Percentiles rank a stretch among this genome's conserved stretches.
Conservation (phyloP, 2,113 vertebrate genomes). For the Phaethon lepturus region DNA sequence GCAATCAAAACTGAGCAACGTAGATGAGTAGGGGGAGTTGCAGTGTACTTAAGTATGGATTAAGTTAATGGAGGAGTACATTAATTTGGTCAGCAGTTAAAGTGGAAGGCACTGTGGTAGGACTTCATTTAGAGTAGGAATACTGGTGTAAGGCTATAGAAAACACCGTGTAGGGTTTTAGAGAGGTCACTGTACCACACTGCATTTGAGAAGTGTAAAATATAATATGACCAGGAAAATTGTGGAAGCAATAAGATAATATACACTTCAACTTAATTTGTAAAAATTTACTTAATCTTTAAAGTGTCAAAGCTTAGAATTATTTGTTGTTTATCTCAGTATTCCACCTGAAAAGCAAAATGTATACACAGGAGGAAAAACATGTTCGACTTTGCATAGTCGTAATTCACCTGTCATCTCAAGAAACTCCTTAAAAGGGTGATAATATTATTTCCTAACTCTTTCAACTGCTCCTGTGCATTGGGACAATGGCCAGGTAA, state of each 20-base stretch:
- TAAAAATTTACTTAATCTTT: conserved; percentile 23
- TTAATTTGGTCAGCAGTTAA: background rate
- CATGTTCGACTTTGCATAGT: background rate
- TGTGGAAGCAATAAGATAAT: background rate
- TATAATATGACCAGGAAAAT: background rate
- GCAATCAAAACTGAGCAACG: background rate
- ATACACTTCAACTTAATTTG: background rate
- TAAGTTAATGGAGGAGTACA: background rate
- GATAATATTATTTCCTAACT: background rate
- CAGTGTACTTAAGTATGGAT: background rate
- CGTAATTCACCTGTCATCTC: background rate
- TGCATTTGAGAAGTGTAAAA: background rate
- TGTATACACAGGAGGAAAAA: background rate
- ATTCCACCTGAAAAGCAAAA: conserved; percentile 2
- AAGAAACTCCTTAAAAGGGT: background rate
- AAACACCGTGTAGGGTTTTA: background rate
- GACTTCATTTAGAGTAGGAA: background rate
- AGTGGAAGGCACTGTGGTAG: background rate
- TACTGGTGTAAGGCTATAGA: background rate
- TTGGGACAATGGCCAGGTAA: background rate
- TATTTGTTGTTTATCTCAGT: background rate
- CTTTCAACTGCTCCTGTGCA: background rate
- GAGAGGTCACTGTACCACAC: background rate
- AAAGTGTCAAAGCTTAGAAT: background rate
- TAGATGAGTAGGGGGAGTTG: background rate